phyloP scores from a whole-genome alignment of 2,113 vertebrate species.

The Callaeas wilsoni region DNA sequence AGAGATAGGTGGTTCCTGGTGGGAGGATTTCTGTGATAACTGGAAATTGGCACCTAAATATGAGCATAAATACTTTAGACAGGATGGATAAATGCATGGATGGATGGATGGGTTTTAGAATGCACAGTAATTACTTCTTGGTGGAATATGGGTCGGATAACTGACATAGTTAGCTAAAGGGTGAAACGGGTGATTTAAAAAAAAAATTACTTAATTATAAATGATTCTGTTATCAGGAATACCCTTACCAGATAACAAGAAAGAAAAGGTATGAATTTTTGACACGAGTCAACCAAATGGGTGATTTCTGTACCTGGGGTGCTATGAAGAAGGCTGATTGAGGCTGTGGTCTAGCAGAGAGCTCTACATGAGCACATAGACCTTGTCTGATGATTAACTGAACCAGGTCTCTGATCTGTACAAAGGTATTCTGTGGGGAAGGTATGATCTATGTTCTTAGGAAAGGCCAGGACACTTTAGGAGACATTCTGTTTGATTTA shows the following conservation, averaged over 20 bases:
- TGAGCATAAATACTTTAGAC: not conserved
- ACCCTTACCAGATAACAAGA: not conserved
- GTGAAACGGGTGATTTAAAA: not conserved
- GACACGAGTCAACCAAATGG: not conserved
- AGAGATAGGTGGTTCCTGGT: not conserved
- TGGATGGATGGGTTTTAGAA: not conserved
- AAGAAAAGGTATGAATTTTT: not conserved
- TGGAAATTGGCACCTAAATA: not conserved
- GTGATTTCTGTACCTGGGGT: not conserved
- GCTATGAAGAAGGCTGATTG: not conserved
- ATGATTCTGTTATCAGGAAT: not conserved
- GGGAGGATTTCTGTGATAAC: not conserved
- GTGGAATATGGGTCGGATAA: not conserved
- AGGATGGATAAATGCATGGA: not conserved
- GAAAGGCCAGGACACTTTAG: slow-evolving; percentile 2
- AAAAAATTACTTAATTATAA: not conserved
- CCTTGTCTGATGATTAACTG: not conserved
- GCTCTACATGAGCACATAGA: not conserved
- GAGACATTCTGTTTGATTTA: slow-evolving; percentile 27
- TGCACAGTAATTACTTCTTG: fast-evolving
- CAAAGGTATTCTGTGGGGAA: not conserved
- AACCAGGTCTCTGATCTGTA: not conserved
- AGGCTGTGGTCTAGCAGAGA: not conserved
- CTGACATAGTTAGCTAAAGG: not conserved
- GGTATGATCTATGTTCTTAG: slow-evolving; percentile 10